Base-by-base conservation (phyloP, 2,888 invertebrate genomes). In the Scrobipalpa atriplicella region DNA sequence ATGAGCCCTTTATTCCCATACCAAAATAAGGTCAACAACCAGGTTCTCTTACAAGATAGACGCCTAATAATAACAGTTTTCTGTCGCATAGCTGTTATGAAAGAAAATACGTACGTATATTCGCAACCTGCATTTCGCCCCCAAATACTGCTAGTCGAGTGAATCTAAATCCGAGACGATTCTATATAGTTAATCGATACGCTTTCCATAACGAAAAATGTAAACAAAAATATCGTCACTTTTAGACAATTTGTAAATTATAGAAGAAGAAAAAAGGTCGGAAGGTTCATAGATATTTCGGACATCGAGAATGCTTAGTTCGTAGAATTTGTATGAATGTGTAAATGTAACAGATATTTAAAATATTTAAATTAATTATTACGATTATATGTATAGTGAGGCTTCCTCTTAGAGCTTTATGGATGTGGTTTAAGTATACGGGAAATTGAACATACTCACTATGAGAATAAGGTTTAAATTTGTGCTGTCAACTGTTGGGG, bases 371-470 rank as follows among this genome's bases (percentile, higher is more conserved):
- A 82, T 78, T 77, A 75, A 81, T 82, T 78, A 79, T 29, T 21
- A 66, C 43, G 61, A 79, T 81, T 84, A 84, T 87, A 84, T 88
- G 86, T 91, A 89, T 89, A 90, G 90, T 78, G 90, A 92, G 90
- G 92, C 91, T 92, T 92, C 92, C 90, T 90, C 86, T 85, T 89
- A 90, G 87, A 90, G 90, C 89, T 89, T 89, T 90, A 89, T 87
- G 87, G 83, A 87, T 85, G 87, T 87, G 90, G 86, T 87, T 86
- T 85, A 88, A 87, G 90, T 90, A 90, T 90, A 90, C 90, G 90
- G 87, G 84, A 87, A 87, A 82, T 82, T 85, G 83, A 87, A 86
- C 90, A 89, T 90, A 90, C 90, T 91, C 91, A 89, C 83, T 89
- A 84, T 82, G 76, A 73, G 66, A 64, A 74, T 83, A 86, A 87